Evolutionary conservation across 1,140 invertebrate species (phyloP), one percentile per base, ranked within the genome.

Genomic region (Caerostris darwini): DNA sequence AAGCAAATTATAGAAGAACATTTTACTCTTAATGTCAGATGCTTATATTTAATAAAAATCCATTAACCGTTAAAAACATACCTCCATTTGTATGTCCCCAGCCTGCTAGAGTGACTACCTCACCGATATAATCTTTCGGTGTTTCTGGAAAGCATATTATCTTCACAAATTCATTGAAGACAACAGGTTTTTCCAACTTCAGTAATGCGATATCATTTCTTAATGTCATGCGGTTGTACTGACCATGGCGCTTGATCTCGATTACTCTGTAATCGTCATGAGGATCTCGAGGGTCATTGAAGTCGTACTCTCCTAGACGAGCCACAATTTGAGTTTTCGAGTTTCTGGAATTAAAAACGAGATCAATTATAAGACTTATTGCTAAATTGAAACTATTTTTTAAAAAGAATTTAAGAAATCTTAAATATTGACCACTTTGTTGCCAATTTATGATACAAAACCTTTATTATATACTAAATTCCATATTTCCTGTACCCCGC

Each of bases 71-170:
- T 69, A 77, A 10, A 50, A 77, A 12, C 19, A 61, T 90, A 94
- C 94, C 94, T 91, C 82, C 81, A 58, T 86, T 17, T 7, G 81
- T 5, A 56, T 86, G 90, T 14, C 97, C 97, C 97, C 97, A 98
- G 83, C 97, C 97, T 97, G 93, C 93, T 3, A 95, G 93, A 19
- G 89, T 95, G n/a, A 95, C 94, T 8, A 61, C 61, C 69, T 91
- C 88, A 8, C 90, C 90, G 6, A 88, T 93, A 17, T 93, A 92
- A 56, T 94, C 85, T 7, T 92, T 71, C n/a, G 93, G 14, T 19
- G 57, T 7, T n/a, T 95, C 90, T 1, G 96, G 95, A 34, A 96
- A 94, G 91, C 96, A 96, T n/a, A 95, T 95, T 0, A 95, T 95
- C 67, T 88, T 93, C 19, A 96, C 95, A 69, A 92, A 95, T 12